phyloP scores from a whole-genome alignment of 1,140 invertebrate species.

The Phocides pigmalion region DNA sequence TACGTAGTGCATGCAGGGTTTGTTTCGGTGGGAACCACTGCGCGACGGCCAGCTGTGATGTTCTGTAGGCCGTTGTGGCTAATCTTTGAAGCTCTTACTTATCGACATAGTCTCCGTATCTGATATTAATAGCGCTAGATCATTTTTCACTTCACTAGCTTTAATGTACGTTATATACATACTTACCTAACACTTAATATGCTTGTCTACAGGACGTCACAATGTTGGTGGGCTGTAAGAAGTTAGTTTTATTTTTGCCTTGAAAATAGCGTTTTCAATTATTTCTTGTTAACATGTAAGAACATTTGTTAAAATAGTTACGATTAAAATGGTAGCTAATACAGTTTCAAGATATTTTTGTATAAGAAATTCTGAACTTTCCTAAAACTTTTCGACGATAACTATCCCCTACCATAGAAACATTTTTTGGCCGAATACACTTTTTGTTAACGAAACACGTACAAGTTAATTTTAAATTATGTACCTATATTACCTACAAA shows the following conservation, averaged over 20 bases:
- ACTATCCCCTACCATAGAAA: slow-evolving; percentile 23
- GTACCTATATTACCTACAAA: slow-evolving; percentile 70
- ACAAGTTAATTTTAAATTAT: slow-evolving; percentile 70
- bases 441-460: slow-evolving; percentile 56
- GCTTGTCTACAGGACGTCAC: slow-evolving; percentile 16
- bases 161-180: slow-evolving; percentile 1
- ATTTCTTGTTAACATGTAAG: slow-evolving; percentile 28
- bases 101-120: slow-evolving; percentile 14
- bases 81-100: slow-evolving; percentile 1
- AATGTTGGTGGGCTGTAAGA: slow-evolving; percentile 12
- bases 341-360: slow-evolving; percentile 32
- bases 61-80: slow-evolving; percentile 8
- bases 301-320: slow-evolving; percentile 32
- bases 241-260: slow-evolving; percentile 21
- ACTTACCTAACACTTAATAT: neutral
- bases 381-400: neutral
- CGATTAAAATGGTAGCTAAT: slow-evolving; percentile 29
- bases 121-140: slow-evolving; percentile 27
- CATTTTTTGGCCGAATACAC: slow-evolving; percentile 38
- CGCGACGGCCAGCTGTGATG: slow-evolving; percentile 1
- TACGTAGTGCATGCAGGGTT: neutral
- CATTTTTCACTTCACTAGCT: slow-evolving; percentile 16
- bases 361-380: slow-evolving; percentile 21
- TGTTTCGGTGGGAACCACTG: neutral
- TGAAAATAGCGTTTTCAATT: slow-evolving; percentile 27